phyloP scores from a whole-genome alignment of 2,113 vertebrate species.

The Anoura caudifer region DNA sequence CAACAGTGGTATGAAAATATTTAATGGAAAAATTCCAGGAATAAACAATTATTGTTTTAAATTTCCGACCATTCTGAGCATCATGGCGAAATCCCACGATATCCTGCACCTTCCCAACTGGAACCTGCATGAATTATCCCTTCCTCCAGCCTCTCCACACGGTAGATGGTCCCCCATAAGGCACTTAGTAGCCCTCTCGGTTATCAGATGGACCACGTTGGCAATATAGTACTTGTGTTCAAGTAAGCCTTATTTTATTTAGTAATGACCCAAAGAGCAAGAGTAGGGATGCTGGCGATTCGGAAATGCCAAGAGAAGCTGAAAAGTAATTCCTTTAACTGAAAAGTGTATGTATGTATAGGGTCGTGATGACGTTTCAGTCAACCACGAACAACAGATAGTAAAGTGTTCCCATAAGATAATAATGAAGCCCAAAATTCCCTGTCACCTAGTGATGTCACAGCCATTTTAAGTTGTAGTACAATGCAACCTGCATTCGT shows the following conservation, averaged over 20 bases:
- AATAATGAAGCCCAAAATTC: not conserved
- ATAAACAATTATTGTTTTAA: not conserved
- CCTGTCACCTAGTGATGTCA: not conserved
- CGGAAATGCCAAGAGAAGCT: not conserved
- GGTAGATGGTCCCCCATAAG: not conserved
- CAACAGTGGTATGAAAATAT: not conserved
- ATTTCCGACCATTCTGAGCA: not conserved
- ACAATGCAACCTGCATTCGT: not conserved
- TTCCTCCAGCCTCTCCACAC: not conserved
- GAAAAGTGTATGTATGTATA: not conserved
- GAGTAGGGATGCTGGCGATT: not conserved
- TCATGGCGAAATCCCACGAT: not conserved
- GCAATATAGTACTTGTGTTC: not conserved
- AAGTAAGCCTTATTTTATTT: not conserved
- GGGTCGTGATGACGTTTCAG: not conserved
- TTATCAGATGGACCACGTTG: too few species aligned
- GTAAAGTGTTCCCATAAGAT: not conserved
- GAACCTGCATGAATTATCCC: not conserved
- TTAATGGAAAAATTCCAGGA: not conserved
- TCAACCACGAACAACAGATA: not conserved
- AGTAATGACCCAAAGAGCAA: not conserved
- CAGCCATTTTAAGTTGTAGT: not conserved
- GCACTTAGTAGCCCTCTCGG: not conserved
- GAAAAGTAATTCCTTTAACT: not conserved
- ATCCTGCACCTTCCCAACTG: not conserved